Evolutionary conservation across 2,888 invertebrate species (phyloP).

Genomic region (Hybos culiciformis): DNA sequence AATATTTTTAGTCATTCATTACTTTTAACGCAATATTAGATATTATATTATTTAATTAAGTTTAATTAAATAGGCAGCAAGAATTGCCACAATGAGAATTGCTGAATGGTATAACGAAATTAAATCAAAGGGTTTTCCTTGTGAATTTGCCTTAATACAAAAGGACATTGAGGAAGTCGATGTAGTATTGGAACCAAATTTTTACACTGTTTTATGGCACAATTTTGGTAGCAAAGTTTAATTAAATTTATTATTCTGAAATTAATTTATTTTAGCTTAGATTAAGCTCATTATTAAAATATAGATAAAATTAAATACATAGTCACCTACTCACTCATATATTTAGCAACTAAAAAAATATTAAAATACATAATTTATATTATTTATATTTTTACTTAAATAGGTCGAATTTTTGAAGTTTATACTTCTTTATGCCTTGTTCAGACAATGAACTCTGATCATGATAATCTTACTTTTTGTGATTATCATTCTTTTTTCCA

Average conservation of each 20-base stretch:
- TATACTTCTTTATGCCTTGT: no score
- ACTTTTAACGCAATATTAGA: not conserved
- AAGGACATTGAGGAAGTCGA: constrained; percentile 67
- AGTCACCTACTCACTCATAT: no score
- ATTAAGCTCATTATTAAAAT: no score
- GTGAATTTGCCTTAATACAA: constrained; percentile 64
- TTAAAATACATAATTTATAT: no score
- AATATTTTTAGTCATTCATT: no score
- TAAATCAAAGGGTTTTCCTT: constrained; percentile 52
- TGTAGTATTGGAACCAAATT: constrained; percentile 49
- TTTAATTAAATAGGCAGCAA: constrained; percentile 35
- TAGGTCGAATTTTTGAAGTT: no score
- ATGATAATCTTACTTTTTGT: no score
- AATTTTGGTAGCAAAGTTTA: constrained; percentile 47
- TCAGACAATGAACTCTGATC: no score
- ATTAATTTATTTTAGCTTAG: not conserved
- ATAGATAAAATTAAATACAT: no score
- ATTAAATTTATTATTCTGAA: not conserved
- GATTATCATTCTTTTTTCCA: no score
- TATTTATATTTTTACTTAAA: no score
- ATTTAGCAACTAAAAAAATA: no score
- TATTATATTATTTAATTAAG: not conserved
- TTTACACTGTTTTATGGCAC: constrained; percentile 60
- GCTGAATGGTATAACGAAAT: constrained; percentile 74
- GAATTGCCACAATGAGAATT: constrained; percentile 46